These are phyloP conservation scores for Drosophila setifemur DNA, from an alignment of 1,140 invertebrate species.

Conservation along the genomic window DNA sequence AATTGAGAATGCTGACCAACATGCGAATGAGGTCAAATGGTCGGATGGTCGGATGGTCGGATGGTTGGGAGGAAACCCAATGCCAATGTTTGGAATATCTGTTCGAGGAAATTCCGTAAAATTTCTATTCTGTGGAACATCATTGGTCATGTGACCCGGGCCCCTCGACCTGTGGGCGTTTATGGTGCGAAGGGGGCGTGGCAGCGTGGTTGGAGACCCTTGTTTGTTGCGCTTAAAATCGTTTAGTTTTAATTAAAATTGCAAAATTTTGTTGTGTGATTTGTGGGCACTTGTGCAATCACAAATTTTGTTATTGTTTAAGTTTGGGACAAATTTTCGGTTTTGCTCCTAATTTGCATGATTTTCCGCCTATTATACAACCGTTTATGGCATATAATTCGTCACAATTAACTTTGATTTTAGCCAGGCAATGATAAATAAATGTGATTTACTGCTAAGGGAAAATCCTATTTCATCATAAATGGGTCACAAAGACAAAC, in stretches of 20 bases:
- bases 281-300: constrained; percentile 30
- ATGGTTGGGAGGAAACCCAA: not conserved
- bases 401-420: not conserved
- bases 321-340: not conserved
- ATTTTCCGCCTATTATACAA: constrained; percentile 17
- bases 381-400: constrained; percentile 1
- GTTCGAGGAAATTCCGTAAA: constrained; percentile 11
- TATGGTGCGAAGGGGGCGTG: not conserved
- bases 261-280: constrained; percentile 28
- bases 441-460: not conserved
- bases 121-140: not conserved
- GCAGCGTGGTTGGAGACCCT: not conserved
- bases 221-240: constrained; percentile 36
- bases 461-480: not conserved
- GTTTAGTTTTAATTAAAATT: constrained; percentile 48
- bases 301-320: not conserved
- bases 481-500: not conserved
- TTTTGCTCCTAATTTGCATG: constrained; percentile 23
- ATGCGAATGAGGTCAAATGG: constrained; percentile 47
- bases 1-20: constrained; percentile 47
- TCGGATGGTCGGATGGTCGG: not conserved
- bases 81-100: constrained; percentile 2
- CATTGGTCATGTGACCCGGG: constrained; percentile 14
- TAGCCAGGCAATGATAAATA: not conserved
- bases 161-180: constrained; percentile 7